Conservation (phyloP, 2,113 vertebrate genomes). For the Sapayoa aenigma region DNA sequence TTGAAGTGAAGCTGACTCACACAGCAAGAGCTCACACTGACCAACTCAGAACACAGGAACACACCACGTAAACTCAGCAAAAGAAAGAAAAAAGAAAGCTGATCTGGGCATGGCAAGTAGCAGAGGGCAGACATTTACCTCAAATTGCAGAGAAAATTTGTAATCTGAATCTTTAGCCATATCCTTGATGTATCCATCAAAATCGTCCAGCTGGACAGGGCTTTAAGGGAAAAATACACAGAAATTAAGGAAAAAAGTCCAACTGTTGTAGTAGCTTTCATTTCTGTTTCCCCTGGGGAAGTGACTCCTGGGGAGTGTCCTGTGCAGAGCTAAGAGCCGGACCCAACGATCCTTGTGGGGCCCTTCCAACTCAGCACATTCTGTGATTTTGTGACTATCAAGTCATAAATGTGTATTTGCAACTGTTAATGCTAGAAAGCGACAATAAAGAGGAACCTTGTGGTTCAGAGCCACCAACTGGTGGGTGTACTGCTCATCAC, state of each 20-base stretch:
- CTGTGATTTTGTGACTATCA: background rate
- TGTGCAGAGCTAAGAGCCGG: background rate
- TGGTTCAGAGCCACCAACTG: background rate
- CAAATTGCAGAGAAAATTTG: constrained; percentile 97
- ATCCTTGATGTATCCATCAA: constrained; percentile 93
- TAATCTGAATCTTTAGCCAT: constrained; percentile 98
- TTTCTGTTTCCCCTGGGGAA: background rate
- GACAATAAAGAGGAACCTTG: background rate
- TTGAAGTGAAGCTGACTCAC: background rate
- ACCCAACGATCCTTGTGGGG: background rate
- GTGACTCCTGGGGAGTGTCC: background rate
- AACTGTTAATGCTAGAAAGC: background rate
- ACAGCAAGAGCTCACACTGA: background rate
- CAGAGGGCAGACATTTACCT: constrained; percentile 76
- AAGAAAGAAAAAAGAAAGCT: too few species aligned
- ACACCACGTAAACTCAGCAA: rapidly evolving
- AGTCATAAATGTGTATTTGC: background rate
- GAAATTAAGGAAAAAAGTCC: background rate
- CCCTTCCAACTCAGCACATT: background rate
- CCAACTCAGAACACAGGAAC: background rate
- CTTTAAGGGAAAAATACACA: constrained; percentile 68
- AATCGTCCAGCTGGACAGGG: constrained; percentile 91
- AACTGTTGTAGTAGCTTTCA: background rate
- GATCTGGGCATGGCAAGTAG: background rate
- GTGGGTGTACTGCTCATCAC: background rate